Conservation (phyloP, 1,140 invertebrate species). For the Hermatobates lingyangjiaoensis region DNA sequence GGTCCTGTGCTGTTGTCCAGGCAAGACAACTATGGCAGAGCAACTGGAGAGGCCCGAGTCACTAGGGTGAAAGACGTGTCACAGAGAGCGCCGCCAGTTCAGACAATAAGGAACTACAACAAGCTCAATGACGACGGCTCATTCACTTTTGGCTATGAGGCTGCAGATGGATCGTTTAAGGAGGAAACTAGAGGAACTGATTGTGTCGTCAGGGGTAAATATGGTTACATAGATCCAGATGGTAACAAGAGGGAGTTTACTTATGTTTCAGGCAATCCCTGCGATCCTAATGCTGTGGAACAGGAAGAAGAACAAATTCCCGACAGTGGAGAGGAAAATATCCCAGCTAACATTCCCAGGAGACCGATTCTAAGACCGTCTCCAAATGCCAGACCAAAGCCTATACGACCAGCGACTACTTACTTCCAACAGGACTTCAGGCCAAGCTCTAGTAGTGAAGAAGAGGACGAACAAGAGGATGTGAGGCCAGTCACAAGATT, state of each 20-base stretch:
- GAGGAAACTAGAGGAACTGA: slow-evolving; percentile 70
- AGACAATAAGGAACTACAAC: slow-evolving; percentile 60
- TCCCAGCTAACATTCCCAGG: slow-evolving; percentile 18
- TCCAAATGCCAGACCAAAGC: slow-evolving; percentile 9
- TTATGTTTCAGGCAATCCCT: slow-evolving; percentile 79
- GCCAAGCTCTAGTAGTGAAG: slow-evolving; percentile 13
- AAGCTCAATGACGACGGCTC: slow-evolving; percentile 68
- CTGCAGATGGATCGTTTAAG: slow-evolving; percentile 75
- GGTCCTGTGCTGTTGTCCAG: slow-evolving; percentile 14
- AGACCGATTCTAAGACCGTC: slow-evolving; percentile 15
- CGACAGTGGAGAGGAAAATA: slow-evolving; percentile 20
- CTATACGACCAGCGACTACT: slow-evolving; percentile 23
- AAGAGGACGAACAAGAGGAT: slow-evolving; percentile 34
- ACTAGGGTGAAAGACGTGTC: slow-evolving; percentile 22
- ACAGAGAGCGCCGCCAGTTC: slow-evolving; percentile 46
- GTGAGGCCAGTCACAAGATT: slow-evolving; percentile 39
- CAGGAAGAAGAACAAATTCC: slow-evolving; percentile 31
- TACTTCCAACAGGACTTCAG: slow-evolving; percentile 22
- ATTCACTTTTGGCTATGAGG: slow-evolving; percentile 74
- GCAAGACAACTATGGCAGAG: slow-evolving; percentile 15
- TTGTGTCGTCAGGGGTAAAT: slow-evolving; percentile 71
- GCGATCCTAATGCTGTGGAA: slow-evolving; percentile 58
- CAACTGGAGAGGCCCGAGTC: slow-evolving; percentile 12
- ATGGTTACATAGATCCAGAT: slow-evolving; percentile 72
- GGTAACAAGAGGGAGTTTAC: slow-evolving; percentile 73